Percentiles rank a stretch among this genome's conserved stretches.
Evolutionary conservation across 2,888 invertebrate genomes (phyloP).

Genomic region (Strigamia crassipes): DNA sequence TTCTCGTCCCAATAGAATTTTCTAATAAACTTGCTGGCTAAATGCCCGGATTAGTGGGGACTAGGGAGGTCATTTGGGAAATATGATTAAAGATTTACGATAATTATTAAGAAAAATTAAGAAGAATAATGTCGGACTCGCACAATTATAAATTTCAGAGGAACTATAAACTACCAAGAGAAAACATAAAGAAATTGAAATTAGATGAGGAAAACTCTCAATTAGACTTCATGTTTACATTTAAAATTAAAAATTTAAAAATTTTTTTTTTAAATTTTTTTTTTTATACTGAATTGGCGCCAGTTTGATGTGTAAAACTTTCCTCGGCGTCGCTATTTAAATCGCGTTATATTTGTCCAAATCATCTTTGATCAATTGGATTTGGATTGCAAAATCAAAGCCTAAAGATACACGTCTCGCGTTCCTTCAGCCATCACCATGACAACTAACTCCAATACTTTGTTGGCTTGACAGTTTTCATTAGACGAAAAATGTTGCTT

Average conservation of each 20-base stretch:
- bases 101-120: too few species aligned
- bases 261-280: too few species aligned
- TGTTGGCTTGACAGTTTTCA: constrained; percentile 21
- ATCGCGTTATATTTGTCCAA: not conserved
- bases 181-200: too few species aligned
- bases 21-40: not conserved
- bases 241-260: too few species aligned
- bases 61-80: not conserved
- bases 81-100: not conserved
- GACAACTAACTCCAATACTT: constrained; percentile 21
- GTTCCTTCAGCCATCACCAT: not conserved
- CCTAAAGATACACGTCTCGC: not conserved
- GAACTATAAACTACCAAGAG: too few species aligned
- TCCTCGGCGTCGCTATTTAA: not conserved
- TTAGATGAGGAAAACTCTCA: too few species aligned
- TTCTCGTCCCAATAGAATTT: not conserved
- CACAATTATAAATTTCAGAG: too few species aligned
- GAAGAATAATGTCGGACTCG: too few species aligned
- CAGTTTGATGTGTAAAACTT: too few species aligned
- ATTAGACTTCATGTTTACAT: too few species aligned
- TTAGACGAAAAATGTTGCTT: constrained; percentile 21
- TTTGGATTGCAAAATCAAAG: constrained; percentile 5
- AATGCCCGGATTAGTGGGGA: not conserved
- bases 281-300: too few species aligned
- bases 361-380: constrained; percentile 4